These are phyloP conservation scores for Rhabdornis inornatus DNA, from an alignment of 2,113 vertebrate genomes.

Conservation along the genomic window DNA sequence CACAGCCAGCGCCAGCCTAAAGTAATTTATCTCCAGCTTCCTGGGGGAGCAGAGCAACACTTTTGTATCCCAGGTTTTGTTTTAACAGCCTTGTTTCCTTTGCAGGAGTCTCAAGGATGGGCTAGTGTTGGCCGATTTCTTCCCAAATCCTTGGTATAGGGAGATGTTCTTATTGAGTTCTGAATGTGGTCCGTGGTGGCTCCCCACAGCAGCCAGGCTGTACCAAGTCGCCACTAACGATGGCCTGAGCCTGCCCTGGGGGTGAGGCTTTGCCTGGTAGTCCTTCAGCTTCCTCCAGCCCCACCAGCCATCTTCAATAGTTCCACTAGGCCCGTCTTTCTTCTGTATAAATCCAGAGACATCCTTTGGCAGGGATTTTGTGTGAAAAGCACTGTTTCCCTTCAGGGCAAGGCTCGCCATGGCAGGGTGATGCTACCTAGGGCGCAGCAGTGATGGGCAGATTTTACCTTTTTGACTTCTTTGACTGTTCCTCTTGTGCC, in stretches of 20 bases:
- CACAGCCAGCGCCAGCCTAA: slow-evolving; percentile 5
- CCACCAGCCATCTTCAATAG: fast-evolving
- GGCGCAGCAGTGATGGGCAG: not conserved
- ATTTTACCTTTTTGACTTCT: not conserved
- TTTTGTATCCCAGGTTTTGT: not conserved
- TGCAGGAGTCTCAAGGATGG: not conserved
- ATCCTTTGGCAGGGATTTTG: not conserved
- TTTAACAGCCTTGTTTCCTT: slow-evolving; percentile 5
- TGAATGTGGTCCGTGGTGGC: not conserved
- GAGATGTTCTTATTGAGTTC: not conserved
- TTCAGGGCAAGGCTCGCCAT: fast-evolving
- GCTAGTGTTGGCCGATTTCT: not conserved
- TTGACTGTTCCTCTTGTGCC: not conserved
- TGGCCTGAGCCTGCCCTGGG: not conserved
- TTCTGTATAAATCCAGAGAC: not conserved
- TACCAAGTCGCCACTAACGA: fast-evolving
- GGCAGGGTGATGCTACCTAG: too few species aligned
- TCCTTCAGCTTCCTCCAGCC: not conserved
- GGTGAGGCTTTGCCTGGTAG: not conserved
- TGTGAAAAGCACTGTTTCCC: not conserved
- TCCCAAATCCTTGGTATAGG: not conserved
- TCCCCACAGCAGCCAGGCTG: not conserved
- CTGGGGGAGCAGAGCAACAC: not conserved
- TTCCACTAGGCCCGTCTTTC: not conserved
- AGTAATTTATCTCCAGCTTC: not conserved